Conservation (phyloP, 2,888 invertebrate genomes). For the Girardia tigrina region DNA sequence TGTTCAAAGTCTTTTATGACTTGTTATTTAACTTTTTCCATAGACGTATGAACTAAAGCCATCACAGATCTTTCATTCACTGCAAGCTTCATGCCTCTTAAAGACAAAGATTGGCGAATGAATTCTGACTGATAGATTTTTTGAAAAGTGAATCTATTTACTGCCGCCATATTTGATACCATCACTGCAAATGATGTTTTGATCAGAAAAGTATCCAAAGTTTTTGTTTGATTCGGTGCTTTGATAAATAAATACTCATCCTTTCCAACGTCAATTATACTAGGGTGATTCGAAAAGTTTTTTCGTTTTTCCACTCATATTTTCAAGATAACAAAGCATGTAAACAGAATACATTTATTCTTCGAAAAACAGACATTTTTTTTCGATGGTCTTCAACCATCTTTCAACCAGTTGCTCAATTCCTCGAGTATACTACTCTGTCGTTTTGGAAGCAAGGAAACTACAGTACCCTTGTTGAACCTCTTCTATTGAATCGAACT, state of each 20-base stretch:
- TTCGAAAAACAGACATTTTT: too few species aligned
- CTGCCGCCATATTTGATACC: not conserved
- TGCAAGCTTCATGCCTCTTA: not conserved
- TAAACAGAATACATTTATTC: too few species aligned
- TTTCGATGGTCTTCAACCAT: too few species aligned
- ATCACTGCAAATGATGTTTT: not conserved
- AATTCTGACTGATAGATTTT: not conserved
- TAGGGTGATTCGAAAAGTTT: too few species aligned
- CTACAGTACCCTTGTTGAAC: too few species aligned
- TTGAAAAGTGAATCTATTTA: not conserved
- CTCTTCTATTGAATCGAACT: too few species aligned
- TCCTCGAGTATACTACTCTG: too few species aligned
- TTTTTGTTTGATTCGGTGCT: not conserved
- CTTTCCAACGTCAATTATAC: not conserved
- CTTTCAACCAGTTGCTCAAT: too few species aligned
- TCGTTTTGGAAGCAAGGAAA: too few species aligned
- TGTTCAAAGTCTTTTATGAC: not conserved
- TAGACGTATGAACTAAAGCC: constrained; percentile 8
- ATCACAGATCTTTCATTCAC: not conserved
- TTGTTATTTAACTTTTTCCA: not conserved
- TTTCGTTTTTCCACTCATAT: too few species aligned
- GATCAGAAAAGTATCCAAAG: not conserved
- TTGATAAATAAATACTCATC: too few species aligned
- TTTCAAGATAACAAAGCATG: too few species aligned
- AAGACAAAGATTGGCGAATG: constrained; percentile 11